phyloP scores from a whole-genome alignment of 1,140 invertebrate species.

The Bombyx mandarina region DNA sequence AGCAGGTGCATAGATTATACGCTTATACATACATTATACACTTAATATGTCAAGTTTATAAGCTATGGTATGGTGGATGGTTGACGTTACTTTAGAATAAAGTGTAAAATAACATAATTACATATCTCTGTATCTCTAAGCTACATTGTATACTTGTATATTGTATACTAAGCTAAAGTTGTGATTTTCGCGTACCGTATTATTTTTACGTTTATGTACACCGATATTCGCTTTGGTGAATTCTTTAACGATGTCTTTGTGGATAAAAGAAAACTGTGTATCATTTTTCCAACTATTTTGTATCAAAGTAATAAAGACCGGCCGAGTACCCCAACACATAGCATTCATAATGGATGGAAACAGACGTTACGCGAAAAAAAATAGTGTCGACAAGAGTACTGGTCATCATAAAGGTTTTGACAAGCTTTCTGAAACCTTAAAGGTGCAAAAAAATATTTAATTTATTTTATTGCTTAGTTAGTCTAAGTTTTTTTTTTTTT shows the following conservation, averaged over 20 bases:
- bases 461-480: slow-evolving; percentile 1
- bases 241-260: slow-evolving; percentile 57
- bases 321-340: slow-evolving; percentile 90
- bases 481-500: no score
- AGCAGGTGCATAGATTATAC: no score
- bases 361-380: slow-evolving; percentile 91
- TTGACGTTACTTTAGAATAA: no score
- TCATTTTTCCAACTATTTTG: slow-evolving; percentile 83
- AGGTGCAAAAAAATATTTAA: slow-evolving; percentile 45
- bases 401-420: slow-evolving; percentile 96
- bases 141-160: no score
- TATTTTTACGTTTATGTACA: background rate
- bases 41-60: no score
- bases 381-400: slow-evolving; percentile 80
- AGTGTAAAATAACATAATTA: no score
- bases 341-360: slow-evolving; percentile 99
- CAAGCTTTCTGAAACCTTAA: slow-evolving; percentile 93
- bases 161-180: no score
- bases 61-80: no score
- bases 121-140: no score
- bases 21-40: no score
- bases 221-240: background rate
- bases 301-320: slow-evolving; percentile 85
- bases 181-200: background rate
- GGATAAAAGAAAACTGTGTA: slow-evolving; percentile 83